phyloP scores from a whole-genome alignment of 2,888 invertebrate species.

The Hydraecia micacea region DNA sequence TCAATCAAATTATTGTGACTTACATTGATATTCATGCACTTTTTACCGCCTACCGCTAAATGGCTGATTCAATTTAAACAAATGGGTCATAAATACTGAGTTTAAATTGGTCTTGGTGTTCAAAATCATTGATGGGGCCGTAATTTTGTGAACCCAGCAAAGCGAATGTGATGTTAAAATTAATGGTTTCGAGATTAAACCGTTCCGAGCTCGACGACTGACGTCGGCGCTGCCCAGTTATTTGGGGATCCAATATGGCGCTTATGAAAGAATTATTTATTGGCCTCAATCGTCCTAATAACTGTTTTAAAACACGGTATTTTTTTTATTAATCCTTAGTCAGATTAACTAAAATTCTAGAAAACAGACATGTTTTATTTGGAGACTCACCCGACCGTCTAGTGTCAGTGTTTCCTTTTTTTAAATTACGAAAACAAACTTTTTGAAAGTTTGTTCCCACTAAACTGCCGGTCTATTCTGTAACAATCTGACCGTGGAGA shows the following conservation, averaged over 20 bases:
- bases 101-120: constrained; percentile 43
- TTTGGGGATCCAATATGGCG: constrained; percentile 52
- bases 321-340: not conserved
- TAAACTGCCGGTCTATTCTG: too few species aligned
- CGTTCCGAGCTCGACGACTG: constrained; percentile 50
- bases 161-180: constrained; percentile 47
- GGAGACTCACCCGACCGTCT: constrained; percentile 6
- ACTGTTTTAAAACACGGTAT: constrained; percentile 17
- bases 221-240: constrained; percentile 53
- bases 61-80: constrained; percentile 48
- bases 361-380: not conserved
- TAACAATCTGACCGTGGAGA: too few species aligned
- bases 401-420: not conserved
- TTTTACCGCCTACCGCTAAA: constrained; percentile 44
- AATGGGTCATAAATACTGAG: constrained; percentile 51
- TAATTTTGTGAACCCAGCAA: constrained; percentile 47
- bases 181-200: constrained; percentile 58
- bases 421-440: not conserved
- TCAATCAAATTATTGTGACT: constrained; percentile 57
- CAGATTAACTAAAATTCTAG: not conserved
- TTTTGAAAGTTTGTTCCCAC: not conserved
- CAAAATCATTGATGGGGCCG: constrained; percentile 30
- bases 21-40: constrained; percentile 47
- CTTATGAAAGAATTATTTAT: constrained; percentile 30
- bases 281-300: constrained; percentile 30